These are phyloP conservation scores for Episyrphus balteatus DNA, from an alignment of 1,140 invertebrate genomes.

Conservation along the genomic window DNA sequence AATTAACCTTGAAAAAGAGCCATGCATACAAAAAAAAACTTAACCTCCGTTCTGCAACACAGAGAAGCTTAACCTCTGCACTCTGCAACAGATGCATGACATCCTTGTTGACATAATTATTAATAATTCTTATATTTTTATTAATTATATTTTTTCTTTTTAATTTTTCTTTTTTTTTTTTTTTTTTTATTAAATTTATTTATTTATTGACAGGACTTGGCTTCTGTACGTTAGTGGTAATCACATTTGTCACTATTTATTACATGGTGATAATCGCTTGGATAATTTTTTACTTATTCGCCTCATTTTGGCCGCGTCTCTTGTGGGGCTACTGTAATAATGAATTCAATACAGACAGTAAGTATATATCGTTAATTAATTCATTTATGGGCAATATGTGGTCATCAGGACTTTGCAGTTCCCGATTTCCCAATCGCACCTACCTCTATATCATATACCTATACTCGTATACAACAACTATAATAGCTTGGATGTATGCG, in stretches of 20 bases:
- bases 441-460: not conserved
- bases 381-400: constrained; percentile 1
- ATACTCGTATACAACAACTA: not conserved
- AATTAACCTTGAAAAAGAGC: too few species aligned
- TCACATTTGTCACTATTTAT: constrained; percentile 66
- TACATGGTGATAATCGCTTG: constrained; percentile 76
- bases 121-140: not conserved
- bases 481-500: too few species aligned
- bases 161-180: too few species aligned
- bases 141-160: not conserved
- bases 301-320: constrained; percentile 53
- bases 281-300: constrained; percentile 64
- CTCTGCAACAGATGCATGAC: not conserved
- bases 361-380: constrained; percentile 23
- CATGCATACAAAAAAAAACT: too few species aligned
- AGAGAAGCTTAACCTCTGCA: not conserved
- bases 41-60: too few species aligned
- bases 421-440: not conserved
- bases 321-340: constrained; percentile 63
- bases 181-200: too few species aligned
- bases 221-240: constrained; percentile 60
- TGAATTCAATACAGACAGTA: constrained; percentile 53
- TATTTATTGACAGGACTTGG: constrained; percentile 41
- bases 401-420: not conserved
- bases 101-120: not conserved